A percentile compares a stretch with the other conserved stretches of the same genome.
Evolutionary conservation across 2,888 invertebrate genomes (phyloP).

Genomic region (Protodeltote pygarga): DNA sequence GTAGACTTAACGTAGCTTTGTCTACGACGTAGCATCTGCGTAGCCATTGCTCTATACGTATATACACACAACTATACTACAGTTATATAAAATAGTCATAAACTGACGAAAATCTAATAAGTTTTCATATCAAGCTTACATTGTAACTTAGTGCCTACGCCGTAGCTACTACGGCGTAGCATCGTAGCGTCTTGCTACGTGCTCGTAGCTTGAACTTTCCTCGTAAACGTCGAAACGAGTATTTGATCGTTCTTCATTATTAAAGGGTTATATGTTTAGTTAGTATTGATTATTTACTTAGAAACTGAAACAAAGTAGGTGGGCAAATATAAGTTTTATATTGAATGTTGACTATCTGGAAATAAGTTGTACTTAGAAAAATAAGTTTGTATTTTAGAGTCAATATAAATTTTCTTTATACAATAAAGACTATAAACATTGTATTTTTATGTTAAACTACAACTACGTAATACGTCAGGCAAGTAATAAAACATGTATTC

Average conservation of each 20-base stretch:
- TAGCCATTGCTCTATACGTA: conserved; percentile 9
- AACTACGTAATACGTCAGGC: too few species aligned
- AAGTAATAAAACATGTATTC: too few species aligned
- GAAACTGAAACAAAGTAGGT: conserved; percentile 34
- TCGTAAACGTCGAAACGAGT: conserved; percentile 49
- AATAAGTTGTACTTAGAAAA: conserved; percentile 10
- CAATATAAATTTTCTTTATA: too few species aligned
- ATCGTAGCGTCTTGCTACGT: conserved; percentile 40
- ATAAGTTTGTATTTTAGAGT: too few species aligned
- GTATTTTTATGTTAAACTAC: too few species aligned
- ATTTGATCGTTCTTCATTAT: conserved; percentile 48
- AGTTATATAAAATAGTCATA: conserved; percentile 42
- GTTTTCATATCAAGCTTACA: conserved; percentile 54
- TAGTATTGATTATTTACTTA: conserved; percentile 44
- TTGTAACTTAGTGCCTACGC: conserved; percentile 52
- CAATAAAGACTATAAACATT: too few species aligned
- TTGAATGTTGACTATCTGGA: too few species aligned
- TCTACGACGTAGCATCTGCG: conserved; percentile 1
- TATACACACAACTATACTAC: conserved; percentile 19
- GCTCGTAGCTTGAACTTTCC: conserved; percentile 41
- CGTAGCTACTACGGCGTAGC: conserved; percentile 49
- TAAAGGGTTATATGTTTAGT: conserved; percentile 40
- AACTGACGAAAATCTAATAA: conserved; percentile 52
- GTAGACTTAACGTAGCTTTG: neutral
- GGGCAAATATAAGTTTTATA: conserved; percentile 22